Base-by-base conservation (phyloP, 2,888 invertebrate genomes). In the Parapristionchus giblindavisi region DNA sequence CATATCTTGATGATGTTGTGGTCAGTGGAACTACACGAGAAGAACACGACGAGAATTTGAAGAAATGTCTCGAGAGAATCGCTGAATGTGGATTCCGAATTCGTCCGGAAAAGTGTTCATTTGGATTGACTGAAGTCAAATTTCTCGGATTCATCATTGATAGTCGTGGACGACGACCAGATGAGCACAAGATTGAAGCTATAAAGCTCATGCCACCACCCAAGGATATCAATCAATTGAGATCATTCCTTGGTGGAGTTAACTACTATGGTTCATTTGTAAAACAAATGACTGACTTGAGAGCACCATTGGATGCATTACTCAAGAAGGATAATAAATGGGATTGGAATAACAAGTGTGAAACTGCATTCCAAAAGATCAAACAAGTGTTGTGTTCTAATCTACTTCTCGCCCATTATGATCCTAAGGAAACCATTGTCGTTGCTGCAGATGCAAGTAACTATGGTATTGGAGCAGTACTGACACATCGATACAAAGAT, bases 371-470 rank as follows among this genome's bases (percentile, higher is more conserved):
- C 38, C 72, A 76, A 2, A 6, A 34, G 0, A 43, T 76, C 36
- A 73, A 74, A 48, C 0, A 66, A 6, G 32, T 52, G 0, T 63
- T 79, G 3, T 27, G 77, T 11, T 81, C 81, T 21, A 78, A 82
- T 17, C 54, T 78, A 14, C 79, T 87, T 6, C 78, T 88, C 11
- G 78, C 80, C 14, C 86, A 88, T 76, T 88, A 82, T 78, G 84
- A 89, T 63, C 85, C 84, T 1, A 71, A 40, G n/a, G 70, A 80
- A 29, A 83, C 81, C 32, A 56, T 89, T 5, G 77, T 81, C 27
- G 72, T 90, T 3, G 85, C 88, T 1, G 86, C 87, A 52, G 89
- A 90, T 82, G 89, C 89, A 0, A 88, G 87, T 14, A 85, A 85
- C 14, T 80, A 83, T 80, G 79, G 89, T 82, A 77, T 84, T 88